Base-by-base conservation (phyloP, 2,888 invertebrate species). In the Chrysolina oricalcia region DNA sequence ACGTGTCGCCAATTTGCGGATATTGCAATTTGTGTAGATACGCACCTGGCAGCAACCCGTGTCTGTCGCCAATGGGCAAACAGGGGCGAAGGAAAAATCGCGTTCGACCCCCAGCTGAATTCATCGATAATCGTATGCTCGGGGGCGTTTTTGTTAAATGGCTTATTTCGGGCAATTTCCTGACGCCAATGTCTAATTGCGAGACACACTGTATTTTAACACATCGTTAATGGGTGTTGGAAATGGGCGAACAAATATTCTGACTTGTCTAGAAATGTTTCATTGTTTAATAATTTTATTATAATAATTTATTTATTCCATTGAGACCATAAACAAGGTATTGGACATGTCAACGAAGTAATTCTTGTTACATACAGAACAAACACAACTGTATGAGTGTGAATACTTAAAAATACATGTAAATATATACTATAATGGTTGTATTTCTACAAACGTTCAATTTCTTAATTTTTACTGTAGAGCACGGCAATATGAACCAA, bases 1-100 rank as follows among this genome's bases (percentile, higher is more conserved):
- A 72, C 35, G 62, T 21, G n/a, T 67, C 67, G 67, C 73, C 68
- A 68, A 59, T 72, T 59, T 67, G 63, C 67, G 73, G 73, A 73
- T 53, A 73, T 73, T 62, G 68, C 73, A 53, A 62, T 68, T 62
- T 50, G 63, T 62, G 23, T 19, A 59, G 53, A 41, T 71, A 71
- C 71, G 53, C 71, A 59, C 59, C 71, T 71, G 71, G 71, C 71
- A 63, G 64, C 65, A 27, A 64, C 53, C 63, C 50, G 35, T 53
- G 71, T 64, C 71, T 53, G 65, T 71, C 56, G 53, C 71, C 71
- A 64, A 41, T 64, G 65, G 71, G 41, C 40, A 50, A 68, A 62
- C 50, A 46, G 23, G 50, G 59, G 35, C 21, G 53, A 59, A 23
- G 35, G 35, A 59, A 35, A 59, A 63, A 70, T n/a, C 50, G 53